These are phyloP conservation scores for Spilosoma lubricipeda DNA, from an alignment of 2,888 invertebrate genomes.

Conservation along the genomic window DNA sequence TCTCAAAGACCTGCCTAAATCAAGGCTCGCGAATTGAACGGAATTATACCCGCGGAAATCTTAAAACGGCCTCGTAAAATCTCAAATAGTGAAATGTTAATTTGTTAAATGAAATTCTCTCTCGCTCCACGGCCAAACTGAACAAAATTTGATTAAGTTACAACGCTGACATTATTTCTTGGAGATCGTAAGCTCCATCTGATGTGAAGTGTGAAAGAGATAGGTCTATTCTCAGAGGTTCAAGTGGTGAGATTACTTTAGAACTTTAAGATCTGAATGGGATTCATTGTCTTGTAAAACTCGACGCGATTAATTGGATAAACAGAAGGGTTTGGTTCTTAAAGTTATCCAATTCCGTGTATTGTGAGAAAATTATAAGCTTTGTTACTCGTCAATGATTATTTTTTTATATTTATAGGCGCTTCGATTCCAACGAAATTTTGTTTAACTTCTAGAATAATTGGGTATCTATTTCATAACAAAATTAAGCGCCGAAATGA, in stretches of 20 bases:
- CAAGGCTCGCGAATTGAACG: conserved; percentile 44
- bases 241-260: conserved; percentile 59
- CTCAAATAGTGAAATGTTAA: conserved; percentile 80
- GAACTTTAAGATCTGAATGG: conserved; percentile 62
- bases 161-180: conserved; percentile 76
- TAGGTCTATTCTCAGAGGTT: conserved; percentile 46
- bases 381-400: conserved; percentile 19
- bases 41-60: conserved; percentile 61
- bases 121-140: conserved; percentile 64
- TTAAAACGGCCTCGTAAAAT: conserved; percentile 69
- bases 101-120: conserved; percentile 77
- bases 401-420: conserved; percentile 18
- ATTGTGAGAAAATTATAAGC: conserved; percentile 33
- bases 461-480: neutral
- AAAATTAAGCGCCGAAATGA: neutral
- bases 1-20: conserved; percentile 40
- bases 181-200: conserved; percentile 53
- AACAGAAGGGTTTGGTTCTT: conserved; percentile 55
- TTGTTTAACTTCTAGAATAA: neutral
- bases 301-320: conserved; percentile 65
- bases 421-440: neutral
- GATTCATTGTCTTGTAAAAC: conserved; percentile 65
- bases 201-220: conserved; percentile 51
- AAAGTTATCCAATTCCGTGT: conserved; percentile 52
- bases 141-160: conserved; percentile 83